Conservation (phyloP, 1,140 invertebrate species). For the Babylonia areolata region DNA sequence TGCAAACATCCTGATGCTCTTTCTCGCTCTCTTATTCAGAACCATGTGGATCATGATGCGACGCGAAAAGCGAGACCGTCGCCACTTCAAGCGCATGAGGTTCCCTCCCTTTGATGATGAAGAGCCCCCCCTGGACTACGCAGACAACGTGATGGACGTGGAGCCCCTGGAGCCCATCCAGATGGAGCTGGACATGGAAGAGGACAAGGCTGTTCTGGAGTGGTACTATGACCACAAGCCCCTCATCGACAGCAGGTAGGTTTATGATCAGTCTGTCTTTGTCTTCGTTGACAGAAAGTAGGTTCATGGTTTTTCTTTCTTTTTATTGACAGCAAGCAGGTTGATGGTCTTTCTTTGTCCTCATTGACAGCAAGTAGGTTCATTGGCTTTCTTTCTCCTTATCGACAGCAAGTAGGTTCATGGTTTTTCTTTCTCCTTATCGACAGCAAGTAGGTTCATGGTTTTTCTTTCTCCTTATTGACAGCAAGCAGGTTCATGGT, state of each 20-base stretch:
- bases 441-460: not conserved
- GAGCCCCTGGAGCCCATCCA: slow-evolving; percentile 99
- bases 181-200: slow-evolving; percentile 97
- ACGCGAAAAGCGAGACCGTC: slow-evolving; percentile 97
- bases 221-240: slow-evolving; percentile 99
- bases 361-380: slow-evolving; percentile 82
- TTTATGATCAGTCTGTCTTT: no score
- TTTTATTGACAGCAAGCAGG: no score
- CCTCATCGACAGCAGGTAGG: slow-evolving; percentile 91
- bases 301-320: no score
- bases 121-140: slow-evolving; percentile 99
- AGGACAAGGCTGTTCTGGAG: slow-evolving; percentile 89
- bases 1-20: no score
- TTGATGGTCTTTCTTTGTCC: no score
- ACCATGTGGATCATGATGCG: slow-evolving; percentile 99
- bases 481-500: not conserved
- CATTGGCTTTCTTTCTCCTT: not conserved
- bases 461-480: not conserved
- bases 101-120: slow-evolving; percentile 99
- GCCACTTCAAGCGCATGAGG: slow-evolving; percentile 99
- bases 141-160: slow-evolving; percentile 99
- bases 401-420: not conserved
- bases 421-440: not conserved
- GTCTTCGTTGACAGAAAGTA: no score
- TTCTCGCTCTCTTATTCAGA: slow-evolving; percentile 75